These are phyloP conservation scores for Myanophis thanlyinensis DNA, from an alignment of 2,113 vertebrate genomes.

Conservation along the genomic window DNA sequence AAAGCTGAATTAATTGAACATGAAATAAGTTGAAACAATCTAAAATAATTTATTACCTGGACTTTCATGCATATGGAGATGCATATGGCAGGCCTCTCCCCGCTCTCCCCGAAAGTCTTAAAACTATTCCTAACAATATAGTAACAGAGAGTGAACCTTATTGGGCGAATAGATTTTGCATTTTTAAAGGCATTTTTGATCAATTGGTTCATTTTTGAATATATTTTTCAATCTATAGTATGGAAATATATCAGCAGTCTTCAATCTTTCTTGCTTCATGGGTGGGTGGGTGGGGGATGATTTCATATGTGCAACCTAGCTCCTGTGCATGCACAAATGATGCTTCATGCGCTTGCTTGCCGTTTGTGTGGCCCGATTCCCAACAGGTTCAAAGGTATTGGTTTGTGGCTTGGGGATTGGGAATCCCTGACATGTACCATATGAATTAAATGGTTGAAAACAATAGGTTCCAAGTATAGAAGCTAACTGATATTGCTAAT, in stretches of 20 bases:
- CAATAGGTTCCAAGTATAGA: not conserved
- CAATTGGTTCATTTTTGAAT: not conserved
- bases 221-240: not conserved
- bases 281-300: not conserved
- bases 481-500: fast-evolving
- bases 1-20: fast-evolving
- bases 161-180: not conserved
- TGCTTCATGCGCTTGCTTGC: not conserved
- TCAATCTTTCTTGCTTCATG: not conserved
- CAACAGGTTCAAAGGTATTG: not conserved
- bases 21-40: not conserved
- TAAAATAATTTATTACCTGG: fast-evolving
- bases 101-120: not conserved
- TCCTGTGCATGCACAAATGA: not conserved
- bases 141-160: not conserved
- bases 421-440: not conserved
- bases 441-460: not conserved
- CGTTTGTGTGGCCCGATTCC: not conserved
- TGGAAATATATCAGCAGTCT: not conserved
- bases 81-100: not conserved
- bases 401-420: too few species aligned
- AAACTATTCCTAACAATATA: not conserved
- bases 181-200: not conserved
- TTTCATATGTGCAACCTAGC: not conserved
- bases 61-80: not conserved